These are phyloP conservation scores for Lycodopsis pacificus DNA, from an alignment of 2,797 vertebrate genomes.

Conservation along the genomic window DNA sequence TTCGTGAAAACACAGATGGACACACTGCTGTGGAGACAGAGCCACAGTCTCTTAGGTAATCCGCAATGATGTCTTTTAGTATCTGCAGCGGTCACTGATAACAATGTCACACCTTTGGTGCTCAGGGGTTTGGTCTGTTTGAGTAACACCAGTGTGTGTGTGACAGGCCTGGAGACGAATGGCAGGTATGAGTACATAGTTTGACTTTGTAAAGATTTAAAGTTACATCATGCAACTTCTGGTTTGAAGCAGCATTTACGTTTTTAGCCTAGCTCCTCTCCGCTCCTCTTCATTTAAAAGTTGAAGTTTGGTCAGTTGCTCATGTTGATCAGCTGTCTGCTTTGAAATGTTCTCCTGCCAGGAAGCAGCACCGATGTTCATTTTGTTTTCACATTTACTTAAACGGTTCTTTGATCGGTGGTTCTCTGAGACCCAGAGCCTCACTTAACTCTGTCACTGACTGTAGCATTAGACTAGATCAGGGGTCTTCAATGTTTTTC, in stretches of 20 bases:
- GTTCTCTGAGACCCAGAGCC: neutral
- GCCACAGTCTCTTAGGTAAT: slow-evolving; percentile 35
- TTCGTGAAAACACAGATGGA: slow-evolving; percentile 10
- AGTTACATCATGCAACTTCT: neutral
- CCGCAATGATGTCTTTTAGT: neutral
- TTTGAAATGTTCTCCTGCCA: neutral
- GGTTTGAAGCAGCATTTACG: neutral
- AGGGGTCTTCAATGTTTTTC: no score
- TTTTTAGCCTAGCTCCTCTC: neutral
- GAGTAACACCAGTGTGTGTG: neutral
- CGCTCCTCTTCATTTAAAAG: neutral
- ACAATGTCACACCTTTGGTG: slow-evolving; percentile 8
- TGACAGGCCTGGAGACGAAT: slow-evolving; percentile 18
- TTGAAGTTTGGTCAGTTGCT: neutral
- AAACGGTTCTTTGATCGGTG: neutral
- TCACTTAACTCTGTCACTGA: no score
- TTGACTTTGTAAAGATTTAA: neutral
- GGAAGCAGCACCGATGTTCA: neutral
- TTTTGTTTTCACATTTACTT: neutral
- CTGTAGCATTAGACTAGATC: neutral
- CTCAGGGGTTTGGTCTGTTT: slow-evolving; percentile 29
- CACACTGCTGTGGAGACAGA: slow-evolving; percentile 21
- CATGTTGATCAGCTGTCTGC: neutral
- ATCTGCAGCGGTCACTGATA: slow-evolving; percentile 15
- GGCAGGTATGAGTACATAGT: neutral